A percentile compares a stretch with the other conserved stretches of the same genome.
Evolutionary conservation across 2,797 vertebrate species (phyloP).

Genomic region (Myotis daubentonii): DNA sequence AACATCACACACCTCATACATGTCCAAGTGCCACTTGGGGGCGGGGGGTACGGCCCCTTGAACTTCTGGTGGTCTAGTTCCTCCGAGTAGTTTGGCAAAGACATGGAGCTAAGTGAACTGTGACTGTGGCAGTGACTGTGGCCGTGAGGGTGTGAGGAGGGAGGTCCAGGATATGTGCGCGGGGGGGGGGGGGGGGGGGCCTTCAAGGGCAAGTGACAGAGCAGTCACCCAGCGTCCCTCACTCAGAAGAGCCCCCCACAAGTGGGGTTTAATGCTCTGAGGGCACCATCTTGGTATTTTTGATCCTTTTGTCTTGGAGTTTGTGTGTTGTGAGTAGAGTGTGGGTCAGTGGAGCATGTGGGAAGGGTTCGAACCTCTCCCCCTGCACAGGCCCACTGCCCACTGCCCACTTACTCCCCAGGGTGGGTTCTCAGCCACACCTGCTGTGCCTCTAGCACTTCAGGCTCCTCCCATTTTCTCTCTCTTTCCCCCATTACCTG

Average conservation of each 20-base stretch:
- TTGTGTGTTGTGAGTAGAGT: not conserved
- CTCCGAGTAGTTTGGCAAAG: not conserved
- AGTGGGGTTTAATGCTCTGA: not conserved
- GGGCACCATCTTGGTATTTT: not conserved
- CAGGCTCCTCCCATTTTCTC: fast-evolving
- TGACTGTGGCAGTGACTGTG: not conserved
- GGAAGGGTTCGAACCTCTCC: not conserved
- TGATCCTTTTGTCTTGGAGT: not conserved
- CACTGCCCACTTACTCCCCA: no score
- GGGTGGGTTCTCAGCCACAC: not conserved
- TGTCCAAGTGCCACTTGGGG: not conserved
- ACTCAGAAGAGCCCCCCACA: not conserved
- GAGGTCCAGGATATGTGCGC: fast-evolving
- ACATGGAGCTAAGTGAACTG: not conserved
- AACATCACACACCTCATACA: not conserved
- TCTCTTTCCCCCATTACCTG: not conserved
- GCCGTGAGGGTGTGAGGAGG: not conserved
- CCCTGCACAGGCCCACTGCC: not conserved
- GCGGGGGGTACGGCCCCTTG: not conserved
- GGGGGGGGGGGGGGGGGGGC: no score
- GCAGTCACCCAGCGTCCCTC: not conserved
- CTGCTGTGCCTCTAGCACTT: not conserved
- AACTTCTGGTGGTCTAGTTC: no score
- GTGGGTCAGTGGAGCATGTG: no score
- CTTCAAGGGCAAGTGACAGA: not conserved